Conservation (phyloP, 2,797 vertebrate genomes). For the Pitangus sulphuratus region DNA sequence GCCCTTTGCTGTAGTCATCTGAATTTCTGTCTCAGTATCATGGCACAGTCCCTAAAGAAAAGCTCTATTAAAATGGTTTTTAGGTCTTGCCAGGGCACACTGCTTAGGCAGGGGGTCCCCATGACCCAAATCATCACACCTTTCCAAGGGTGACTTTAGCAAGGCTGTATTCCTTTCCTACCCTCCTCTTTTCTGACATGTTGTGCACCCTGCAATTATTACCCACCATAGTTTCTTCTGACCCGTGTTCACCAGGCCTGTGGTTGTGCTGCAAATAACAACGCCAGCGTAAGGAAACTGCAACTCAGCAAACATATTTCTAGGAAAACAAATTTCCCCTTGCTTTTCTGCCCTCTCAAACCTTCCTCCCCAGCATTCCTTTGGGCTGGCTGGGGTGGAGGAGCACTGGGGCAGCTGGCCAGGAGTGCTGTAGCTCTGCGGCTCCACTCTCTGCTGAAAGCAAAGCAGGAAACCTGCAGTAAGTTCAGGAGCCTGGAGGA, state of each 20-base stretch:
- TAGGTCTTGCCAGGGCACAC: background rate
- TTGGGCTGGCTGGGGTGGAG: accelerated
- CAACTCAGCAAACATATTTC: background rate
- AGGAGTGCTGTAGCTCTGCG: background rate
- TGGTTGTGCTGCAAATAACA: background rate
- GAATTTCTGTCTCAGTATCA: background rate
- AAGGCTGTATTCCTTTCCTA: background rate
- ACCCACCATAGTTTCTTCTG: background rate
- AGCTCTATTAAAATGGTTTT: background rate
- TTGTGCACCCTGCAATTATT: background rate
- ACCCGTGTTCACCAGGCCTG: accelerated
- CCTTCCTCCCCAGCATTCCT: background rate
- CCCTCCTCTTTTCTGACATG: background rate
- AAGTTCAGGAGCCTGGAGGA: background rate
- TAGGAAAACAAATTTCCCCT: background rate
- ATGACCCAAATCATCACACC: too few species aligned
- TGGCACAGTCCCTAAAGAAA: background rate
- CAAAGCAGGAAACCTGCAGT: background rate
- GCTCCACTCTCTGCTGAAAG: background rate
- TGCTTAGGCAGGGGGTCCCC: background rate
- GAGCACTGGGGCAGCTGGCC: background rate
- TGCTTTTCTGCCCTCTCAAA: background rate
- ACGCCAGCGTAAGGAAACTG: background rate
- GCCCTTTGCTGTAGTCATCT: background rate
- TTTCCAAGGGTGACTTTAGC: background rate